phyloP scores from a whole-genome alignment of 2,888 invertebrate genomes.

The Piscicola geometra region DNA sequence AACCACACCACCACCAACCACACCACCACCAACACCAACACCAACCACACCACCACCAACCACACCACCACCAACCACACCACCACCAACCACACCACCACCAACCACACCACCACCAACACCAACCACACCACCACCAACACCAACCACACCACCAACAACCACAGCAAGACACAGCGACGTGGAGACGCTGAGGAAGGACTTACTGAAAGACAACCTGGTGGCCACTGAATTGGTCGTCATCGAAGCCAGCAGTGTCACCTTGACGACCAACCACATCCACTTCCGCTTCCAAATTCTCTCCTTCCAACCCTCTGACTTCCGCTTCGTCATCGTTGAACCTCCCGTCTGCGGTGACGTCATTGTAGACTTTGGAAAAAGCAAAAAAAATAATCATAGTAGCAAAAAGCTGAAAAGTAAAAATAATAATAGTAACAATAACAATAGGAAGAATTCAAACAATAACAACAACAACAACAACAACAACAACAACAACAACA shows the following conservation, averaged over 20 bases:
- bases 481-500: background rate
- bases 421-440: background rate
- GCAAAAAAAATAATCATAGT: no score
- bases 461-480: background rate
- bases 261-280: background rate
- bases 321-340: background rate
- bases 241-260: background rate
- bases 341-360: background rate
- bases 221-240: background rate
- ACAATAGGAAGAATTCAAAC: background rate
- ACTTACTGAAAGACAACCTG: background rate
- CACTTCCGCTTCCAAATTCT: background rate
- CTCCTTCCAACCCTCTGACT: background rate
- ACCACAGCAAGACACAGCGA: background rate
- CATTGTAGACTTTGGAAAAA: no score
- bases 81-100: background rate
- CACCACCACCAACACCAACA: background rate
- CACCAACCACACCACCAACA: background rate
- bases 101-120: background rate
- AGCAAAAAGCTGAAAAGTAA: background rate
- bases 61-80: background rate
- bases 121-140: background rate
- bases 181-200: background rate
- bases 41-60: background rate
- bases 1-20: background rate